phyloP scores from a whole-genome alignment of 2,888 invertebrate species.

The Monochamus alternatus region DNA sequence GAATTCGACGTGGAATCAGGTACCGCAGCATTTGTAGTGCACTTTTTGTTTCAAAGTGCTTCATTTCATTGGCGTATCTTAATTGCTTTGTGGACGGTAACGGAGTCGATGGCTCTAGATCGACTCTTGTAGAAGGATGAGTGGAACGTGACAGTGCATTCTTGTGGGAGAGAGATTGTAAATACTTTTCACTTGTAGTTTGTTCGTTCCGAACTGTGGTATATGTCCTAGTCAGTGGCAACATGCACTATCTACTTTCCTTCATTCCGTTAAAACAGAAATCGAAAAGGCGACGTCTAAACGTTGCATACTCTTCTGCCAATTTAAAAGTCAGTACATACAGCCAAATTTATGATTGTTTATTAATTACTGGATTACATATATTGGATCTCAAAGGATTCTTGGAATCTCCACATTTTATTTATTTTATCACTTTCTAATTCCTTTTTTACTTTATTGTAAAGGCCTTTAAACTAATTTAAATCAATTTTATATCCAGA shows the following conservation, averaged over 20 bases:
- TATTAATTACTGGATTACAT: too few species aligned
- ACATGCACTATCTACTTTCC: constrained; percentile 7
- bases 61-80: constrained; percentile 56
- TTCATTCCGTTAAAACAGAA: not conserved
- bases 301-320: too few species aligned
- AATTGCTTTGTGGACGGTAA: constrained; percentile 26
- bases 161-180: not conserved
- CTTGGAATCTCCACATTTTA: too few species aligned
- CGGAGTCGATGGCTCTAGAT: constrained; percentile 29
- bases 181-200: not conserved
- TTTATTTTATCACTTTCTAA: too few species aligned
- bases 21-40: constrained; percentile 68
- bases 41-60: constrained; percentile 52
- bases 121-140: not conserved
- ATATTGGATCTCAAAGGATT: too few species aligned
- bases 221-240: constrained; percentile 2
- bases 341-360: too few species aligned
- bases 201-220: not conserved
- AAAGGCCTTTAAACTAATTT: too few species aligned
- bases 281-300: not conserved
- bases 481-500: too few species aligned
- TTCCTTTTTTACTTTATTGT: too few species aligned
- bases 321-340: too few species aligned
- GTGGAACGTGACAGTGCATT: not conserved
- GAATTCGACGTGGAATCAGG: constrained; percentile 71